These are phyloP conservation scores for Mobula birostris DNA, from an alignment of 2,113 vertebrate species.

Conservation along the genomic window DNA sequence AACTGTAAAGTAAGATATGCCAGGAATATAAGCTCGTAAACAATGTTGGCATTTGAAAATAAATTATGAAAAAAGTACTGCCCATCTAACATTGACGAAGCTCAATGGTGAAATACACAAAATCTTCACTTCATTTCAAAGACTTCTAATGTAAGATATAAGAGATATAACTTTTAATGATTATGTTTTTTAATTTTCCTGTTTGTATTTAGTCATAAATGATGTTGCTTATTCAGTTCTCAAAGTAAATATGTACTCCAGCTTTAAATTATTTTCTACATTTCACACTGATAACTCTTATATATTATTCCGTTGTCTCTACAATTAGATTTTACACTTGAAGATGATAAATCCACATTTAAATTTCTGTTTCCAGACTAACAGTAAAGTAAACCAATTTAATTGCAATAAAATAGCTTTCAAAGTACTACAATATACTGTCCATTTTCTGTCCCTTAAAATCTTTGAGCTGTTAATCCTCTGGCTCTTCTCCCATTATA, in stretches of 20 bases:
- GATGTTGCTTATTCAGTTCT: background rate
- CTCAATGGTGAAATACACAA: background rate
- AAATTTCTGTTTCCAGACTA: background rate
- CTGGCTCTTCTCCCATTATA: background rate
- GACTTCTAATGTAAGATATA: background rate
- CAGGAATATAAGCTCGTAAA: background rate
- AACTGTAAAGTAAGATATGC: background rate
- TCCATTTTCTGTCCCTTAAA: background rate
- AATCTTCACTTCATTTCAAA: background rate
- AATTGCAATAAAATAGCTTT: background rate
- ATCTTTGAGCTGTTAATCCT: conserved; percentile 3
- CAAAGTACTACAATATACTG: background rate
- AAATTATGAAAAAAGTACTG: background rate
- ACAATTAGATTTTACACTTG: background rate
- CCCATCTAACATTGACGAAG: background rate
- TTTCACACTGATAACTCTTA: background rate
- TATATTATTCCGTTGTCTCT: background rate
- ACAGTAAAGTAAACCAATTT: background rate
- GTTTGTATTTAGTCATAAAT: background rate
- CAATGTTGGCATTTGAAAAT: background rate
- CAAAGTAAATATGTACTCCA: background rate
- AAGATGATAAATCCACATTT: conserved; percentile 6
- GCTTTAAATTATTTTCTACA: background rate
- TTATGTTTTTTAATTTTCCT: background rate
- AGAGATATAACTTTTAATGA: background rate